Evolutionary conservation across 1,140 invertebrate species (phyloP), one percentile per base, ranked within the genome.

Genomic region (Xylocopa sonorina): DNA sequence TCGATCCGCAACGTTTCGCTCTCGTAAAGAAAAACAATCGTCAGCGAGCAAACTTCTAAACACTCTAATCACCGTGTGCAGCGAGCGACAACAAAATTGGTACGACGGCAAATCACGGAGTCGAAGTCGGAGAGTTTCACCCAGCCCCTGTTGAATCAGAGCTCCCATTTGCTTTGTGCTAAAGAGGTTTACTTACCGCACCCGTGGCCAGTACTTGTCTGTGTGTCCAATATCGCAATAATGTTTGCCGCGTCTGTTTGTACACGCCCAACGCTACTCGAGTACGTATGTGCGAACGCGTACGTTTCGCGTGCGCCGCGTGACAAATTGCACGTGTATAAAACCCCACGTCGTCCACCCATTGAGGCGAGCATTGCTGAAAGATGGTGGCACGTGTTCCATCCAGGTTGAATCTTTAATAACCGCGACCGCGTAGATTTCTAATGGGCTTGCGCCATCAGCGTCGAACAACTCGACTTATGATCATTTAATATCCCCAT

Each of bases 371-470:
- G 34, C 27, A 60, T 51, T 32, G 71, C 60, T 57, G 38, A 80
- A 67, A 48, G 51, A 53, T 51, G 81, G 29, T 21, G 29, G 27
- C 48, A 16, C 21, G n/a, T 83, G 53, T 80, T n/a, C n/a, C n/a
- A 75, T 77, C 73, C 53, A 9, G 53, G 60, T 53, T 77, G 72
- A 58, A 85, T 85, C 82, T 78, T n/a, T 85, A 85, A 85, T 85
- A 85, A 84, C 82, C 83, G 82, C 46, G 34, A 63, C 55, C 62
- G 78, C 50, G 63, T 57, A 75, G 27, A 34, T 34, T 46, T 41
- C 78, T 84, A 85, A 84, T 85, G 81, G 79, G 82, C 81, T 84
- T 84, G 84, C 84, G 84, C 81, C 75, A 64, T 74, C 78, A 64
- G 79, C 81, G 84, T 69, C 84, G 75, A 7, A 38, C 50, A 67